Base-by-base conservation (phyloP, 2,113 vertebrate genomes). In the Xerus inauris region DNA sequence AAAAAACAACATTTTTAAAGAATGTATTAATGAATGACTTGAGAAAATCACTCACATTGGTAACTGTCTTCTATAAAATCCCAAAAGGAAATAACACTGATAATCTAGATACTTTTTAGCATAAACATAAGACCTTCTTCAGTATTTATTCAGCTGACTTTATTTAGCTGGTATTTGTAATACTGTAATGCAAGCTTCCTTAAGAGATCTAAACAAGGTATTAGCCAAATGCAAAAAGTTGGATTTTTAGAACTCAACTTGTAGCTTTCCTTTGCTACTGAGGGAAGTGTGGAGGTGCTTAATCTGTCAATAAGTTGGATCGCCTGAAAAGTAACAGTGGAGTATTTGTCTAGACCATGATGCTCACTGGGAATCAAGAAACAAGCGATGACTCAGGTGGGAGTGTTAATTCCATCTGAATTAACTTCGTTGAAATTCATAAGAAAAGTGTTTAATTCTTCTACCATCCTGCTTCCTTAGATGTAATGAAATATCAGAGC, bases 51-150 rank as follows among this genome's bases (percentile, higher is more conserved):
- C 6, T 54, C 62, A 11, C 84, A 30, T 42, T 87, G 35, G 3
- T 87, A 94, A 94, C 57, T 69, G 16, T 79, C 24, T 77, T 86
- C 35, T 28, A 72, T 65, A 83, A 76, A 87, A 96, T 91, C 38
- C 82, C 49, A 87, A 69, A 92, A 76, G 59, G 45, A 82, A 80
- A 81, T 14, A 38, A 57, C 64, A 11, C 6, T 72, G 12, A 57
- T 89, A 51, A 90, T 42, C 11, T 82, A 28, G 83, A 14, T 51
- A 8, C 3, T 94, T 73, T 67, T 40, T 69, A 45, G 26, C 80
- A 22, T 84, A 64, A 9, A 3, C 19, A 22, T 38, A 51, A 65
- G 14, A 7, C 20, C 82, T 83, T 79, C 32, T 83, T 81, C 85
- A 51, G 4, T 49, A 42, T 59, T 38, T 76, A 57, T 86, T 76